Evolutionary conservation across 2,888 invertebrate species (phyloP), one percentile per base, ranked within the genome.

Genomic region (Cantharis rufa): DNA sequence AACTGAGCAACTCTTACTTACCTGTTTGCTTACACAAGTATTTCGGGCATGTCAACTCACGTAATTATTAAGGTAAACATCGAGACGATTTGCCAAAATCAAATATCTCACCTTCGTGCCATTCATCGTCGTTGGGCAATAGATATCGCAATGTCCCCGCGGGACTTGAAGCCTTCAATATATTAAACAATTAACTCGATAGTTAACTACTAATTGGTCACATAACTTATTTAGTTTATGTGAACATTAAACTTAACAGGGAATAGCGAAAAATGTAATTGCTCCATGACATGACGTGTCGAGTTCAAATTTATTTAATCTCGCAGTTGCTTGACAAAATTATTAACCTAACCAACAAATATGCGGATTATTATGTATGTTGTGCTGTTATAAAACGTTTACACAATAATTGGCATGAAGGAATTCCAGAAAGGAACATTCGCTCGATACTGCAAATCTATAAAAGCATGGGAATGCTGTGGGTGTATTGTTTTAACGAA

Each of bases 401-500:
- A 48, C 48, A 48, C 48, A 48, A 48, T 76, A 78, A 78, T 74
- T 75, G 76, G 78, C 78, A 72, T 71, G 69, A 75, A 75, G 76
- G 72, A 77, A 75, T 75, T 70, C 73, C 74, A 76, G 71, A 77
- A 62, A 64, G 75, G 68, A 75, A 74, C 72, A 76, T 66, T 61
- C 69, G 71, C 62, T 72, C 69, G 71, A 74, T 76, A 71, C 71
- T 72, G 74, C 78, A 76, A 78, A 78, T 76, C 79, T 76, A 80
- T 75, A 80, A 78, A 21, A 80, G 74, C 73, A 66, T 21, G 72
- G 68, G 79, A 79, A 79, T 79, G 79, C 73, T 78, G 79, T 79
- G 78, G 79, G 79, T 78, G 78, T 78, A 78, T 78, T 78, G 78
- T 78, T 76, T 78, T 74, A 78, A 71, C 70, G 32, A 66, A 66